Evolutionary conservation across 2,797 vertebrate genomes (phyloP), one percentile per base, ranked within the genome.

Genomic region (Mus caroli): DNA sequence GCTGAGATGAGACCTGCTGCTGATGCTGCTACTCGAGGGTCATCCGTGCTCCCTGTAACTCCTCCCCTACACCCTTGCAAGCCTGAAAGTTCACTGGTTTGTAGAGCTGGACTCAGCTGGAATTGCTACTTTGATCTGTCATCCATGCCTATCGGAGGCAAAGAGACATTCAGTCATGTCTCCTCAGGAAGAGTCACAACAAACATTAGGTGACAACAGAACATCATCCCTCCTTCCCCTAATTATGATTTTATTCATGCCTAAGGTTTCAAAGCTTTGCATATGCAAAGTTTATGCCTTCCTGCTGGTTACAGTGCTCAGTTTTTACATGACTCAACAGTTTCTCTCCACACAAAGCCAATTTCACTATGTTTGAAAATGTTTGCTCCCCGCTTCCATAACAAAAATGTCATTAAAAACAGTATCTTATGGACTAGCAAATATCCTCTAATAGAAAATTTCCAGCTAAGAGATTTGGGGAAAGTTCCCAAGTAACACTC

Each of bases 281-380:
- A 46, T 78, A 92, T 22, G 67, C 90, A 86, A 94, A 88, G 58
- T 40, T 6, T 40, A 88, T 92, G 34, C 17, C 58, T 88, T 86
- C 43, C 56, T 76, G 40, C n/a, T 80, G 19, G 34, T 82, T 83
- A 52, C 5, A 58, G 6, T 22, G 62, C 31, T 95, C 12, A 28
- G n/a, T 88, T 90, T 94, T 93, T 94, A 87, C 43, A 76, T 79
- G 78, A 92, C 85, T 73, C 73, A 88, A 83, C n/a, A 85, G 14
- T 40, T 62, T 67, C 87, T 58, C 71, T 24, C 62, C 26, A 85
- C n/a, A 82, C 6, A 76, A 78, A 91, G 90, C 56, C 37, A 46
- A 71, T 91, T 94, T 97, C 62, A 75, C 73, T 85, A 67, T 24
- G 20, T 60, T 94, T 88, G 62, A 46, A 88, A 92, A 94, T 13